Percentiles rank a stretch among this genome's conserved stretches.
Conservation (phyloP, 2,888 invertebrate genomes). For the Drosophila histrio region DNA sequence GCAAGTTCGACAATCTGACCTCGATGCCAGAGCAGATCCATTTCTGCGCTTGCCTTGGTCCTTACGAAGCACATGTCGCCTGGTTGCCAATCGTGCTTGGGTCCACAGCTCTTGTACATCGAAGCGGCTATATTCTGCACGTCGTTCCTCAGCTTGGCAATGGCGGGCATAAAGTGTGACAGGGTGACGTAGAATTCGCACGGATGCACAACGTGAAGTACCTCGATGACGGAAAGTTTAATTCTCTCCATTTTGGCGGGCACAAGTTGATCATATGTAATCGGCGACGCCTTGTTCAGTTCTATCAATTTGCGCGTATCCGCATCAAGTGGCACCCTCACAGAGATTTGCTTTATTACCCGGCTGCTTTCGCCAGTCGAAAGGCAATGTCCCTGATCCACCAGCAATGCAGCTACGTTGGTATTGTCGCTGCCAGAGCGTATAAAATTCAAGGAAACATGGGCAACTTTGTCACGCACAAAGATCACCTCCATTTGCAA, state of each 20-base stretch:
- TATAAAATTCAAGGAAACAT: conserved; percentile 80
- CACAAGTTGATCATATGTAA: background rate
- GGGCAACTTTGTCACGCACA: conserved; percentile 57
- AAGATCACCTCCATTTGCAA: conserved; percentile 83
- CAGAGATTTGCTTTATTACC: background rate
- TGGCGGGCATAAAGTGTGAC: conserved; percentile 84
- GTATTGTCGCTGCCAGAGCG: conserved; percentile 82
- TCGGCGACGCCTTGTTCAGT: background rate
- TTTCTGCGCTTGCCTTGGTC: conserved; percentile 80
- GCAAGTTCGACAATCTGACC: conserved; percentile 70
- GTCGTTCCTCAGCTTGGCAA: conserved; percentile 84
- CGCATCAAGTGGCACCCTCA: background rate
- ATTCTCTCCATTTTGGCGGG: background rate
- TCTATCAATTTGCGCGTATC: conserved; percentile 35
- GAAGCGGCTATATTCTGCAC: conserved; percentile 84
- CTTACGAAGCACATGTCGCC: conserved; percentile 85
- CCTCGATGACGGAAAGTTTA: conserved; percentile 76
- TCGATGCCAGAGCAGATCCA: conserved; percentile 86
- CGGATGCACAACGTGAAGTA: conserved; percentile 86
- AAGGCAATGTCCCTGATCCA: conserved; percentile 84
- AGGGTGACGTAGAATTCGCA: conserved; percentile 87
- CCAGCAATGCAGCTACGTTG: conserved; percentile 86
- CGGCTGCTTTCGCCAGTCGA: conserved; percentile 84
- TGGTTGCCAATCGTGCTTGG: conserved; percentile 84
- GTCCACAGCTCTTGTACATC: background rate